Base-by-base conservation (phyloP, 2,888 invertebrate genomes). In the Antheraea assamensis region DNA sequence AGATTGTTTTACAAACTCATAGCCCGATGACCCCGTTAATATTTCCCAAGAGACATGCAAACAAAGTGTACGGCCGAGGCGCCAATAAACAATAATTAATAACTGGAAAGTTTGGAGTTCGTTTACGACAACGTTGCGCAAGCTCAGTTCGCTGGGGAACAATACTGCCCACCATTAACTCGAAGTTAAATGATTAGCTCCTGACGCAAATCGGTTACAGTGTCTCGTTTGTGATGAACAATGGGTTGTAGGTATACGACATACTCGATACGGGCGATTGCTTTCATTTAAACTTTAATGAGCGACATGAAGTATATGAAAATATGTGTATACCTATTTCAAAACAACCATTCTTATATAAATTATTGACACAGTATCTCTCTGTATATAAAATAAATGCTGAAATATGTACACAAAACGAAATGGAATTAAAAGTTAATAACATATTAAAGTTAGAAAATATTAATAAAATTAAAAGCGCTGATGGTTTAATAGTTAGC, bases 151-250 rank as follows among this genome's bases (percentile, higher is more conserved):
- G 78, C 80, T 78, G 75, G 84, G 83, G 85, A 87, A 89, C 87
- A 87, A 87, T 87, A 85, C 85, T 83, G 84, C 81, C 84, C 83
- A 85, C 85, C 84, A 87, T 88, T 86, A 84, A 81, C 81, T 77
- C 31, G 83, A 81, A 80, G 82, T 82, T 88, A 88, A 89, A 90
- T 90, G 90, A 92, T 91, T 88, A 87, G 84, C 86, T 90, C 78
- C 84, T 90, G 90, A 91, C 91, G 87, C 88, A 92, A 92, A 87
- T 90, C 91, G 89, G 90, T 89, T 90, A 90, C 80, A 83, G 79
- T 82, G 83, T 72, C 87, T 87, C 85, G 88, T 88, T 86, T 84
- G 81, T 80, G 77, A 84, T 83, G 82, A 83, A 87, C 86, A 87
- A 87, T 83, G 78, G 81, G 74, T 79, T 78, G 86, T 83, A 78